A percentile compares a stretch with the other conserved stretches of the same genome.
These are phyloP conservation scores for Gymnorhina tibicen DNA, from an alignment of 2,113 vertebrate genomes.

Conservation along the genomic window DNA sequence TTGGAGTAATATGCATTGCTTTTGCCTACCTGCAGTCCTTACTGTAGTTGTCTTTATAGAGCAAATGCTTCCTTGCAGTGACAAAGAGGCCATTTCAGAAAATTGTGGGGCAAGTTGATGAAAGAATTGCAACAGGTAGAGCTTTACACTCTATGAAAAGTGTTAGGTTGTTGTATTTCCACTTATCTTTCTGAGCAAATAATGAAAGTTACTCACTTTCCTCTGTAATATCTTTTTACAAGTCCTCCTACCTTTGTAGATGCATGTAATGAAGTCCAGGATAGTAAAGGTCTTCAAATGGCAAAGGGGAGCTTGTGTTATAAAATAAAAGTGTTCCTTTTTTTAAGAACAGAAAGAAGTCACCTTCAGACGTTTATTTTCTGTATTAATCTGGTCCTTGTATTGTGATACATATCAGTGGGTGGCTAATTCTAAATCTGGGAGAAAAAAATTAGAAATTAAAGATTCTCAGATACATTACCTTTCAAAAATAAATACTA, in stretches of 20 bases:
- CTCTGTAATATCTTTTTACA: neutral
- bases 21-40: neutral
- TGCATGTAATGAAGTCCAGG: neutral
- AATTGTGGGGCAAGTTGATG: neutral
- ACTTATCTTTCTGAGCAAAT: neutral
- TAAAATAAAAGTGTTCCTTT: neutral
- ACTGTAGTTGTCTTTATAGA: neutral
- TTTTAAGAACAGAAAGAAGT: neutral
- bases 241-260: neutral
- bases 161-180: neutral
- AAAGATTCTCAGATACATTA: neutral
- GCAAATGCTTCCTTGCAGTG: neutral
- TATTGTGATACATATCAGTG: neutral
- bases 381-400: neutral
- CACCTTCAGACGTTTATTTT: neutral
- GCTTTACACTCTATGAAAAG: neutral
- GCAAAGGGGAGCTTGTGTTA: neutral
- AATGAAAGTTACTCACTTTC: neutral
- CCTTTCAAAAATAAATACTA: neutral
- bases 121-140: neutral
- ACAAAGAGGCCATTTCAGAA: neutral
- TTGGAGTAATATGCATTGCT: neutral
- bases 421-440: neutral
- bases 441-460: neutral
- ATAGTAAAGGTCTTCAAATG: neutral